These are phyloP conservation scores for Tillus elongatus DNA, from an alignment of 2,888 invertebrate species.

Conservation along the genomic window DNA sequence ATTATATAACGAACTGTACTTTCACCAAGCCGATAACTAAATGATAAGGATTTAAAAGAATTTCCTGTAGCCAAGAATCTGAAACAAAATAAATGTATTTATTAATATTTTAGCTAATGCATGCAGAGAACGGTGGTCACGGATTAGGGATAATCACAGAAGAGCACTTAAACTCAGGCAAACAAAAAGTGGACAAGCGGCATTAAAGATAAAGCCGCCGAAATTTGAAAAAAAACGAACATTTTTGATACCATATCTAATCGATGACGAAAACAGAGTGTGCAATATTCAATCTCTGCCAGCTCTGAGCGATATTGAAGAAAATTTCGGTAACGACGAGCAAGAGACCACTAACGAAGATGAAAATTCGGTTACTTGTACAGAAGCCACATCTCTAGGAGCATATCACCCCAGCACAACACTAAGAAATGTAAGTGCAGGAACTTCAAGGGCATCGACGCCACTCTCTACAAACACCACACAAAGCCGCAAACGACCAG, in stretches of 20 bases:
- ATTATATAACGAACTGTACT: constrained; percentile 20
- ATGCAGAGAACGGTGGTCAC: constrained; percentile 13
- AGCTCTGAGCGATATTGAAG: too few species aligned
- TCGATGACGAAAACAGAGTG: constrained; percentile 11
- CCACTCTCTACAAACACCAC: background rate
- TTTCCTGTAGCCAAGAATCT: constrained; percentile 25
- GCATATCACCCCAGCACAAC: background rate
- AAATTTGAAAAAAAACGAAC: constrained; percentile 15
- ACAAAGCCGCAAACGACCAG: background rate
- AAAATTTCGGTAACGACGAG: too few species aligned
- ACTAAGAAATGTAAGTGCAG: constrained; percentile 3
- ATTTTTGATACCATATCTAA: constrained; percentile 15
- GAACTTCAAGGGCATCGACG: background rate
- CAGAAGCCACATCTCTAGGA: constrained; percentile 2
- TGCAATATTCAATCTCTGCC: background rate
- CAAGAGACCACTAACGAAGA: background rate
- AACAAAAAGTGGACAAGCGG: constrained; percentile 17
- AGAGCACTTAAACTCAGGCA: constrained; percentile 13
- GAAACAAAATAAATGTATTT: constrained; percentile 19
- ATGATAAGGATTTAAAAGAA: constrained; percentile 21
- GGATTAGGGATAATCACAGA: constrained; percentile 10
- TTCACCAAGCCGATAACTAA: constrained; percentile 22
- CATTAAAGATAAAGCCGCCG: constrained; percentile 9
- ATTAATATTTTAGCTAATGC: constrained; percentile 14
- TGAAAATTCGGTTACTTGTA: background rate